Conservation (phyloP, 2,888 invertebrate species). For the Trissonchulus sp. region DNA sequence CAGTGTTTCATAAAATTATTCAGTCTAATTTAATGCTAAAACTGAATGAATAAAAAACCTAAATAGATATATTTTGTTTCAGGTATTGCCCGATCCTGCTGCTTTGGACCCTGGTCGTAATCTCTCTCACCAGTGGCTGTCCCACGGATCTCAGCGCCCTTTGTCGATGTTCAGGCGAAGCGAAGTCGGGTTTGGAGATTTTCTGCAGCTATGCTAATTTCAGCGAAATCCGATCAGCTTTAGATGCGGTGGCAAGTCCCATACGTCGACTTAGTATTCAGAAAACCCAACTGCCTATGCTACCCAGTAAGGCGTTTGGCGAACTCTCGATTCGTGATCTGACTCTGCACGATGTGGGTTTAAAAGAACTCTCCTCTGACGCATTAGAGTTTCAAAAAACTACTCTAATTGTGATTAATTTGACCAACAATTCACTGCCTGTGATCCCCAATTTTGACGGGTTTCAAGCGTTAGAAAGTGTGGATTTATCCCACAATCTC, state of each 20-base stretch:
- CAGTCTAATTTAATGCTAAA: too few species aligned
- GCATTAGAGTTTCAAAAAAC: background rate
- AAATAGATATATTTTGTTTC: too few species aligned
- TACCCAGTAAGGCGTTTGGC: background rate
- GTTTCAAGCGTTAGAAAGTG: constrained; percentile 66
- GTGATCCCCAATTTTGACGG: constrained; percentile 48
- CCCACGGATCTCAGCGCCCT: background rate
- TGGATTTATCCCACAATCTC: constrained; percentile 71
- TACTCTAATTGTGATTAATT: background rate
- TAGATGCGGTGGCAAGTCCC: background rate
- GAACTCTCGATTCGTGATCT: background rate
- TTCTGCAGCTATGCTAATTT: background rate
- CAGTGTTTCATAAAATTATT: too few species aligned
- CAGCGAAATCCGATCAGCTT: background rate
- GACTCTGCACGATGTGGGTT: background rate
- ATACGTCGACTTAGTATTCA: background rate
- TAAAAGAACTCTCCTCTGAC: background rate
- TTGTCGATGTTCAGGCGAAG: background rate
- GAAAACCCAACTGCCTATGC: background rate
- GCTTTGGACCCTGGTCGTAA: too few species aligned
- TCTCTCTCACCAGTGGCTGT: too few species aligned
- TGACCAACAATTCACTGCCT: background rate
- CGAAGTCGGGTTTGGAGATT: background rate
- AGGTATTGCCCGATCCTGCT: too few species aligned
- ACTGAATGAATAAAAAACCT: too few species aligned